Conservation (phyloP, 2,797 vertebrate species). For the Cyclura pinguis region DNA sequence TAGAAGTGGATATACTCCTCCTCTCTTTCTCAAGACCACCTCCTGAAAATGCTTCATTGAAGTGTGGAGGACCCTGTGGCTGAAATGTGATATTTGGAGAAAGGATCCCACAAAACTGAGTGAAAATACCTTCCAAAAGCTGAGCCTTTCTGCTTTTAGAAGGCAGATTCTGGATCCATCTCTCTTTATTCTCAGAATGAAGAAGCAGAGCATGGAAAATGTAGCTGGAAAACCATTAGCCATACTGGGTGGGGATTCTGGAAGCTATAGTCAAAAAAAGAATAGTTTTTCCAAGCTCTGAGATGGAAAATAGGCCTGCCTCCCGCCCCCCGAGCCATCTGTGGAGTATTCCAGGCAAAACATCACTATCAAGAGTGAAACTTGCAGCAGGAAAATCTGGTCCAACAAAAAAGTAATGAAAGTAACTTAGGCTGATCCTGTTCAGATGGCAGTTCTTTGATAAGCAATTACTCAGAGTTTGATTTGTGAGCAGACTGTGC, state of each 20-base stretch:
- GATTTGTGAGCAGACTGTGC: background rate
- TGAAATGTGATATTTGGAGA: too few relatives aligned
- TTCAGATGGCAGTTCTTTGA: background rate
- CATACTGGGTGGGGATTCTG: too few relatives aligned
- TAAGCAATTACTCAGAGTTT: background rate
- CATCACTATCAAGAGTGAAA: background rate
- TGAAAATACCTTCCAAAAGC: too few relatives aligned
- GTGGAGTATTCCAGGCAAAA: background rate
- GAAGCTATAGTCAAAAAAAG: too few relatives aligned
- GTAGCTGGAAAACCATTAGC: too few relatives aligned
- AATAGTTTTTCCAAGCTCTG: too few relatives aligned
- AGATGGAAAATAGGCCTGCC: background rate
- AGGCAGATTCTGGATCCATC: too few relatives aligned
- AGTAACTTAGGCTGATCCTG: background rate
- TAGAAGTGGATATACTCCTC: background rate
- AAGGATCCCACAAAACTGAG: too few relatives aligned
- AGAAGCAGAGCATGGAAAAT: background rate
- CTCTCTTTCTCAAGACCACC: too few relatives aligned
- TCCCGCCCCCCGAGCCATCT: background rate
- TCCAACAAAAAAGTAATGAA: background rate
- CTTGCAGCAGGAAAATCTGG: background rate
- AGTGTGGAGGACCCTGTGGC: background rate
- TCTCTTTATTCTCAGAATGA: background rate
- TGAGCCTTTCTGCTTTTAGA: too few relatives aligned
- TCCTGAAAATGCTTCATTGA: background rate